Percentiles rank a stretch among this genome's conserved stretches.
phyloP scores from a whole-genome alignment of 53 echinoderm and acorn worm species.

The Henricia sp. region DNA sequence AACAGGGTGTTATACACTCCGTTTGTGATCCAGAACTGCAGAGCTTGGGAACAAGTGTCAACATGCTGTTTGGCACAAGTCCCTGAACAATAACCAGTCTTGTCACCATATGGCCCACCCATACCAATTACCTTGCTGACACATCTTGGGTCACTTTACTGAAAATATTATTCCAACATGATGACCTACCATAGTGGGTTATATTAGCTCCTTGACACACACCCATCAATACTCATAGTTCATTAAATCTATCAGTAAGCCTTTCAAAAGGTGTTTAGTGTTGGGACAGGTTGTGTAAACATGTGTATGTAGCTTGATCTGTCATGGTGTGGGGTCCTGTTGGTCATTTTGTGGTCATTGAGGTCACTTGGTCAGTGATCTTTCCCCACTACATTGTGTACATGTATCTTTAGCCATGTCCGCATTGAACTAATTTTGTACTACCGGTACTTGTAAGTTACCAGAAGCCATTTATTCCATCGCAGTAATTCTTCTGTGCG shows the following conservation, averaged over 20 bases:
- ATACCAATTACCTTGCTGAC: conserved; percentile 12
- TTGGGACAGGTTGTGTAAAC: conserved; percentile 4
- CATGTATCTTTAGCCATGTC: not conserved
- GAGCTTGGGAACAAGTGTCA: too few relatives aligned
- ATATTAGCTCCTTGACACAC: not conserved
- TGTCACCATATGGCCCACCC: conserved; percentile 45
- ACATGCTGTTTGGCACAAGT: too few relatives aligned
- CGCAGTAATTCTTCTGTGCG: too few relatives aligned
- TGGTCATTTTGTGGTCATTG: conserved; percentile 1
- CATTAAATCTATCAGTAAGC: not conserved
- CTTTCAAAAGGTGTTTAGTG: conserved; percentile 7
- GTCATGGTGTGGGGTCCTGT: conserved; percentile 24
- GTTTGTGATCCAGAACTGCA: too few relatives aligned
- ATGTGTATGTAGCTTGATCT: not conserved
- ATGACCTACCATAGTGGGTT: not conserved
- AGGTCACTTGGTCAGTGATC: conserved; percentile 9
- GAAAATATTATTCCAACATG: conserved; percentile 28
- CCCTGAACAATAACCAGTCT: too few relatives aligned
- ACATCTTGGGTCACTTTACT: conserved; percentile 13
- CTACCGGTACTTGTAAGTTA: too few relatives aligned
- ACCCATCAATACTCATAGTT: not conserved
- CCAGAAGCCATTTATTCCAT: too few relatives aligned
- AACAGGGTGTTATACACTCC: too few relatives aligned
- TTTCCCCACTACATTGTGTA: not conserved
- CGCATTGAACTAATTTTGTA: too few relatives aligned